phyloP scores from a whole-genome alignment of 2,888 invertebrate species.

The Orthosia incerta region DNA sequence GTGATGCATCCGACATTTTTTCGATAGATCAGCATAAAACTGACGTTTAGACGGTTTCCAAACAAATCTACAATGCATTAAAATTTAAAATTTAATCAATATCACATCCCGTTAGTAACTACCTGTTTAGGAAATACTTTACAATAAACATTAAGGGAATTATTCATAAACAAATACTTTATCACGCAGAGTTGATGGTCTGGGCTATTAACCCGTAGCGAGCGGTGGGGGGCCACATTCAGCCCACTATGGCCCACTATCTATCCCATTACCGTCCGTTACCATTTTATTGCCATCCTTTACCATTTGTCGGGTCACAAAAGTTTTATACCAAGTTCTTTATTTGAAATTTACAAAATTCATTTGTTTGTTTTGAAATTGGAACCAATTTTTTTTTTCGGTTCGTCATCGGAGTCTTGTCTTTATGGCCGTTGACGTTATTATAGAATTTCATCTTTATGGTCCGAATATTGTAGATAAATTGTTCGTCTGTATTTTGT shows the following conservation, averaged over 20 bases:
- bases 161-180: conserved; percentile 70
- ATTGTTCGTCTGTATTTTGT: conserved; percentile 32
- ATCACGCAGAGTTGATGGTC: conserved; percentile 55
- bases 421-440: conserved; percentile 52
- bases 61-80: conserved; percentile 39
- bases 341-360: conserved; percentile 42
- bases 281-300: conserved; percentile 77
- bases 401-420: conserved; percentile 45
- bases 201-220: conserved; percentile 61
- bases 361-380: conserved; percentile 66
- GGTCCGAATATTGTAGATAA: conserved; percentile 34
- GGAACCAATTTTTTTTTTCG: conserved; percentile 40
- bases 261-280: conserved; percentile 76
- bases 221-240: conserved; percentile 63
- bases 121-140: conserved; percentile 48
- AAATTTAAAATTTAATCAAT: conserved; percentile 58
- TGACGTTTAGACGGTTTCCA: conserved; percentile 35
- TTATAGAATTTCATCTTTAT: conserved; percentile 61
- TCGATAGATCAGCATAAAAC: conserved; percentile 53
- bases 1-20: conserved; percentile 20
- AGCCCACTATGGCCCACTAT: conserved; percentile 57
- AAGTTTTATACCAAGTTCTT: conserved; percentile 55
- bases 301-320: conserved; percentile 73
- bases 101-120: conserved; percentile 57
- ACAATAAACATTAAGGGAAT: conserved; percentile 61